These are phyloP conservation scores for Bucco capensis DNA, from an alignment of 2,113 vertebrate species.

Conservation along the genomic window DNA sequence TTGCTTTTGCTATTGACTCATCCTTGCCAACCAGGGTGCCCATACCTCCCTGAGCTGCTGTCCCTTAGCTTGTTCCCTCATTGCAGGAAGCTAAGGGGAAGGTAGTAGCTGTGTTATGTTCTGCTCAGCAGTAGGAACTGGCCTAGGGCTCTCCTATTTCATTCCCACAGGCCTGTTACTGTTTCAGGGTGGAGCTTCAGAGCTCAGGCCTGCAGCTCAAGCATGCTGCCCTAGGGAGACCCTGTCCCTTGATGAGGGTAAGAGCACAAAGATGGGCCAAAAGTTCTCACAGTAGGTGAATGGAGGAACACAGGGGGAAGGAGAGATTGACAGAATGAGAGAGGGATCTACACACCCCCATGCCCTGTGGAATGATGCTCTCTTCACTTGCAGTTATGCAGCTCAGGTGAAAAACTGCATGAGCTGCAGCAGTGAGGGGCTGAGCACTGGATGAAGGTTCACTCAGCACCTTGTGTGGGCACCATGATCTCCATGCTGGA, in stretches of 20 bases:
- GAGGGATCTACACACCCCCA: background rate
- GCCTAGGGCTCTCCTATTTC: background rate
- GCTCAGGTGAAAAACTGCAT: rapidly evolving
- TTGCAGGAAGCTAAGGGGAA: background rate
- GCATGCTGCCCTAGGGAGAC: rapidly evolving
- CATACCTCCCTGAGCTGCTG: background rate
- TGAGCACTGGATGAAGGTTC: background rate
- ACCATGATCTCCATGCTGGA: background rate
- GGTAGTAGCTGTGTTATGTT: background rate
- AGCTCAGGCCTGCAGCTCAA: background rate
- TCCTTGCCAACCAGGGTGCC: background rate
- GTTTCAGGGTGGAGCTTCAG: background rate
- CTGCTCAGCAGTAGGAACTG: background rate
- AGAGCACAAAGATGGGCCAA: background rate
- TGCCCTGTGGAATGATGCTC: no score
- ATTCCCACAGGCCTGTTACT: background rate
- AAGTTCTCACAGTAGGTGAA: background rate
- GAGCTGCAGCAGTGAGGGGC: background rate
- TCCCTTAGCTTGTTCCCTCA: background rate
- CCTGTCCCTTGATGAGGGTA: background rate
- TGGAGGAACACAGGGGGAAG: background rate
- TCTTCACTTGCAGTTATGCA: background rate
- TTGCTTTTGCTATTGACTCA: background rate
- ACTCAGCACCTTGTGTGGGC: background rate
- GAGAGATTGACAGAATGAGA: background rate